Evolutionary conservation across 92 coral and sea anemone species (phyloP), one percentile per base, ranked within the genome.

Genomic region (Epizoanthus stellaris): DNA sequence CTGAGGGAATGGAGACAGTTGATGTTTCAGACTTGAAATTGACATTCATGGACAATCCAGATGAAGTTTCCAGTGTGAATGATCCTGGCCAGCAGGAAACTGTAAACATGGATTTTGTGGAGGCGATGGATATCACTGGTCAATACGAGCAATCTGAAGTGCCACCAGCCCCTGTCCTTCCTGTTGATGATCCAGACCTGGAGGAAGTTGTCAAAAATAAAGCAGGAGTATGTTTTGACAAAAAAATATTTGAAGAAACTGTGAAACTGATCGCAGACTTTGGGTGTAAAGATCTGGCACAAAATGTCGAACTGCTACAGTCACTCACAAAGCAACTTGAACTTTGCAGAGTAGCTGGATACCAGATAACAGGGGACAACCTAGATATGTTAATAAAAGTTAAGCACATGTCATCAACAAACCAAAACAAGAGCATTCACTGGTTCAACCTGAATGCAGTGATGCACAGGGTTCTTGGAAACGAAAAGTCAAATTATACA

Each of bases 301-400:
- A 73, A 73, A 17, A 81, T 62, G 65, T 23, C 23, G 85, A 67
- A 45, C 42, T 67, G 42, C 74, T 81, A 20, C 40, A 43, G 36
- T 40, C 59, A 19, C 53, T 71, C 36, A 49, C 14, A 40, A 20
- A 75, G 21, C 80, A 68, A n/a, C 53, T 67, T 11, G 52, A 68
- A 58, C 21, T 85, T 16, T 14, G 17, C 19, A 59, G 58, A 15
- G 72, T 88, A 34, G 80, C 88, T 67, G 57, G 80, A 2, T 90
- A 68, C 64, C 88, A 90, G 77, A 81, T 90, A 9, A 82, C 82
- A 8, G 93, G 88, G 38, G 93, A 90, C 80, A 90, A 86, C 59
- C 49, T 86, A 7, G 93, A 90, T 47, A 36, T 90, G 10, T 34
- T 75, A 39, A 52, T 90, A 15, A 90, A 90, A 47, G 93, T 71